Evolutionary conservation across 1,140 invertebrate genomes (phyloP), one percentile per base, ranked within the genome.

Genomic region (Dryas iulia): DNA sequence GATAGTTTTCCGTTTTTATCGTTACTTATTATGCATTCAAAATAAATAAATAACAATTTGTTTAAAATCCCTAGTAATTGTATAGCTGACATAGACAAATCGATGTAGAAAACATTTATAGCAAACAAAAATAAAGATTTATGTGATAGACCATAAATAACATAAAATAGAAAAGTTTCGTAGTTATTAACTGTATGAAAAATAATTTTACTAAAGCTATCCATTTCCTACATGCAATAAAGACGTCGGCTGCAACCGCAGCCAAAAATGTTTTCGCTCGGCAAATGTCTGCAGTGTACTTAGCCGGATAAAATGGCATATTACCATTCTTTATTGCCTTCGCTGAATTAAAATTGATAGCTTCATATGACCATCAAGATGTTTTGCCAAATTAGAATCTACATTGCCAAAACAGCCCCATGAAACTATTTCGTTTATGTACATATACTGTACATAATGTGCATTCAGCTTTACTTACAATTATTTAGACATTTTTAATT

Each of bases 181-280:
- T 64, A 61, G 69, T 71, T 71, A 71, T 57, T 71, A 71, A 71
- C 62, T 71, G 63, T 71, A 71, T 71, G 69, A 71, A 60, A 71
- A 71, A 63, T 71, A 71, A 71, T 71, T 71, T 71, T 26, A 66
- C 57, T 61, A 58, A 57, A 68, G 71, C 74, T 65, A 73, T 76
- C 35, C 59, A 68, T 76, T 73, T 70, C 63, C 67, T 69, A 72
- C 59, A 54, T 61, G 74, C 77, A 74, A 76, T 79, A 79, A 79
- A 79, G 67, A 76, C 74, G 74, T 79, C 77, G 68, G 35, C 63
- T 70, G 65, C 76, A 77, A 74, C 73, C 72, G 74, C 72, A 64
- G 70, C 72, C 74, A 79, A 74, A 76, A 77, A 77, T 79, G 77
- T 74, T 79, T 74, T 68, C 73, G 71, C 59, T 69, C 54, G 35